A percentile compares a stretch with the other conserved stretches of the same genome.
These are phyloP conservation scores for Watsonalla cultraria DNA, from an alignment of 2,888 invertebrate species.

Conservation along the genomic window DNA sequence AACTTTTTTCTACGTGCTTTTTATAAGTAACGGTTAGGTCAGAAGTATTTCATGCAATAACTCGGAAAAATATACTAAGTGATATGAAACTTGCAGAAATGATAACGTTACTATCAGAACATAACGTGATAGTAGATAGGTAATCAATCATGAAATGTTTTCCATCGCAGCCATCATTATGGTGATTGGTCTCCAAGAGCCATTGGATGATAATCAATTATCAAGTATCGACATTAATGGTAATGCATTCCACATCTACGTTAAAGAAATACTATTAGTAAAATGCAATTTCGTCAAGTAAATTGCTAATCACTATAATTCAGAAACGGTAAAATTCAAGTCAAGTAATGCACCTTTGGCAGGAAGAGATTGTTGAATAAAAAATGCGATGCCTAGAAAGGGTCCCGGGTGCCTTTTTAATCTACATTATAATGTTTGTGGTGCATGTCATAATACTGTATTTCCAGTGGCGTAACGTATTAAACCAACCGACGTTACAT, in stretches of 20 bases:
- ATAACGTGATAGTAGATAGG: background rate
- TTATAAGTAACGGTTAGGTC: slow-evolving; percentile 42
- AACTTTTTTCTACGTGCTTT: slow-evolving; percentile 59
- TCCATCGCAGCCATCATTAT: slow-evolving; percentile 1
- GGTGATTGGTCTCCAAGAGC: slow-evolving; percentile 1
- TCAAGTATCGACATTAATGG: slow-evolving; percentile 2
- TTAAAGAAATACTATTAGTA: background rate
- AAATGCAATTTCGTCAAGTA: background rate
- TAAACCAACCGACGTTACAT: slow-evolving; percentile 63
- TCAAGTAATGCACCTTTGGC: background rate
- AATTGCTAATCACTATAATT: too few relatives aligned
- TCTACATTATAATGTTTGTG: slow-evolving; percentile 24
- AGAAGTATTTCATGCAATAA: slow-evolving; percentile 35
- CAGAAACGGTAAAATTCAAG: too few relatives aligned
- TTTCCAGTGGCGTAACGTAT: slow-evolving; percentile 38
- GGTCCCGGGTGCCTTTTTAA: slow-evolving; percentile 8
- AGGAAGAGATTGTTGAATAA: background rate
- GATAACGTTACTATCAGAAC: slow-evolving; percentile 7
- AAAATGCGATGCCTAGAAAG: background rate
- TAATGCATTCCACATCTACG: background rate
- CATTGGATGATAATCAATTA: slow-evolving; percentile 1
- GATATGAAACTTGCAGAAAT: slow-evolving; percentile 12
- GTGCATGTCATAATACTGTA: slow-evolving; percentile 12
- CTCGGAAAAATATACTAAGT: slow-evolving; percentile 16
- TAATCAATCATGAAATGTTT: slow-evolving; percentile 1